Evolutionary conservation across 2,797 vertebrate species (phyloP).

Genomic region (Valencia hispanica): DNA sequence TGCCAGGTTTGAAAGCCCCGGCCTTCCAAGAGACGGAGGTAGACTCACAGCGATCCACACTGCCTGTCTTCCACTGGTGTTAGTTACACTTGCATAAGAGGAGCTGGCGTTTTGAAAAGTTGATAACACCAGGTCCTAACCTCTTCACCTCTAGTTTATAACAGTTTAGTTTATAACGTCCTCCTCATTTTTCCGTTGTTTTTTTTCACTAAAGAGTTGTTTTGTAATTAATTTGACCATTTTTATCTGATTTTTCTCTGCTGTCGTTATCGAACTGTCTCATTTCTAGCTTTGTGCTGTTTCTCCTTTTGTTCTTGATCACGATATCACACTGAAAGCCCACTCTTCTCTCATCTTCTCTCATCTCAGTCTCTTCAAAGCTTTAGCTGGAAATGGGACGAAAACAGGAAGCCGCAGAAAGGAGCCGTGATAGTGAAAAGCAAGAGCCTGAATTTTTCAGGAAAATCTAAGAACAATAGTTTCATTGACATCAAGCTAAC

Average conservation of each 20-base stretch:
- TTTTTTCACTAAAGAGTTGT: slow-evolving; percentile 48
- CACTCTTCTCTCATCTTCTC: slow-evolving; percentile 19
- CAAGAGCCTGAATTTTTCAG: slow-evolving; percentile 20
- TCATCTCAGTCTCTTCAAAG: slow-evolving; percentile 51
- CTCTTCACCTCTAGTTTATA: slow-evolving; percentile 12
- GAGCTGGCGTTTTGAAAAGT: slow-evolving; percentile 41
- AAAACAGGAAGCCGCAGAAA: slow-evolving; percentile 36
- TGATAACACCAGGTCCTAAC: slow-evolving; percentile 21
- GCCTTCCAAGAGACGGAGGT: slow-evolving; percentile 24
- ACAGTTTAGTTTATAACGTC: not conserved
- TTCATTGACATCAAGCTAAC: slow-evolving; percentile 3
- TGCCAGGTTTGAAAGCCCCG: slow-evolving; percentile 21
- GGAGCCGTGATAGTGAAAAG: slow-evolving; percentile 17
- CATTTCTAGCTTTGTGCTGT: slow-evolving; percentile 22
- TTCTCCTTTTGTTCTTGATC: slow-evolving; percentile 34
- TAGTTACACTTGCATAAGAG: slow-evolving; percentile 53
- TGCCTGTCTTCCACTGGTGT: slow-evolving; percentile 55
- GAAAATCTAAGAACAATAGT: slow-evolving; percentile 16
- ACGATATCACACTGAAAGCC: slow-evolving; percentile 34
- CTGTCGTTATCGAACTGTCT: slow-evolving; percentile 1
- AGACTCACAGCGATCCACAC: slow-evolving; percentile 46
- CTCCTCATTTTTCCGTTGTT: slow-evolving; percentile 13
- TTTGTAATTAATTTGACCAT: not conserved
- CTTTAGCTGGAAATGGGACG: slow-evolving; percentile 35
- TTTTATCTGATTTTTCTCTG: slow-evolving; percentile 1